Evolutionary conservation across 1,140 invertebrate genomes (phyloP).

Genomic region (Drosophila melanica): DNA sequence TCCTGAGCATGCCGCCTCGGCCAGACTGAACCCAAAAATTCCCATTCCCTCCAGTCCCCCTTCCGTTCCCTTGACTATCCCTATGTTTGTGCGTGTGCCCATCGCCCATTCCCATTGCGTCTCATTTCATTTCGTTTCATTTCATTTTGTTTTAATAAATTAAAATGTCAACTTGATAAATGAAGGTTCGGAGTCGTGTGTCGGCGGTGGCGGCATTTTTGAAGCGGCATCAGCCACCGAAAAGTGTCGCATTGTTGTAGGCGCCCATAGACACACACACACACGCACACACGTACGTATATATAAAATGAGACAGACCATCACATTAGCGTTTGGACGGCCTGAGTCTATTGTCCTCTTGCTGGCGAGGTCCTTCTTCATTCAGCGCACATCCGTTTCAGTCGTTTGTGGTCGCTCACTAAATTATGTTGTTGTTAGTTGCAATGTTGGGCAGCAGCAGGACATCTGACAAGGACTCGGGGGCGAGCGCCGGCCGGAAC

Average conservation of each 20-base stretch:
- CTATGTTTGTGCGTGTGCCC: neutral
- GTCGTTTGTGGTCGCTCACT: constrained; percentile 55
- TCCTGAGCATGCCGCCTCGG: constrained; percentile 5
- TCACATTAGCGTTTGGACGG: constrained; percentile 44
- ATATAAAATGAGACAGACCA: constrained; percentile 1
- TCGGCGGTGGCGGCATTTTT: constrained; percentile 64
- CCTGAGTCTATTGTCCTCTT: constrained; percentile 36
- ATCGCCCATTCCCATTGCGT: constrained; percentile 22
- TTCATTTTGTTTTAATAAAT: constrained; percentile 82
- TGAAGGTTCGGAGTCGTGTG: constrained; percentile 66
- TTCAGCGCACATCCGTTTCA: constrained; percentile 48
- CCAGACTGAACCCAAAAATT: neutral
- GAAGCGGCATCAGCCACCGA: constrained; percentile 59
- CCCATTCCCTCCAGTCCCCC: no score
- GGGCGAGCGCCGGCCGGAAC: constrained; percentile 1
- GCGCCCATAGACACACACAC: constrained; percentile 5
- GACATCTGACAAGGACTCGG: neutral
- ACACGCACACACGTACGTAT: neutral
- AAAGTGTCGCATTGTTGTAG: constrained; percentile 50
- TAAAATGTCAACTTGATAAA: constrained; percentile 82
- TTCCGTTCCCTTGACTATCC: no score
- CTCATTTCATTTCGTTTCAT: constrained; percentile 56
- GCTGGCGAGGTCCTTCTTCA: constrained; percentile 11
- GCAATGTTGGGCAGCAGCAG: constrained; percentile 27
- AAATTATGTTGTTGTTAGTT: constrained; percentile 81